Percentiles rank a stretch among this genome's conserved stretches.
phyloP scores from a whole-genome alignment of 2,113 vertebrate genomes.

The Phalacrocorax pelagicus region DNA sequence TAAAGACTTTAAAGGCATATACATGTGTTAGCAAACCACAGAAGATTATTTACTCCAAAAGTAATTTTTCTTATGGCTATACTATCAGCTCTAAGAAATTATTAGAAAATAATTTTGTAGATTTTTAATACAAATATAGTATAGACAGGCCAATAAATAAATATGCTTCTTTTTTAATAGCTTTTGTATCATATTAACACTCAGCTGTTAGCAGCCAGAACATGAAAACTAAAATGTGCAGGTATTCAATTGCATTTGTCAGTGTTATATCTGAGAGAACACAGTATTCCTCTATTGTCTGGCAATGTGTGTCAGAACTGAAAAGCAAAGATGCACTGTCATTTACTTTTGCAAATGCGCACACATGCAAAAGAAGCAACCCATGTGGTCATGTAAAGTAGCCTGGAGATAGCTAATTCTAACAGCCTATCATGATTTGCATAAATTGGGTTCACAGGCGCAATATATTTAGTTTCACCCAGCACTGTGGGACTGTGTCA shows the following conservation, averaged over 20 bases:
- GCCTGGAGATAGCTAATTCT: not conserved
- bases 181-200: not conserved
- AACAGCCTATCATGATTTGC: not conserved
- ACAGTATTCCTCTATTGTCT: not conserved
- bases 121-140: not conserved
- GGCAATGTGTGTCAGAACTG: not conserved
- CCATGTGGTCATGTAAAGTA: not conserved
- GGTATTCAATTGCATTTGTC: not conserved
- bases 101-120: not conserved
- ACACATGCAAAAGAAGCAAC: not conserved
- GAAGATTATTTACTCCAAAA: not conserved
- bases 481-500: not conserved
- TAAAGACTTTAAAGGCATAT: not conserved
- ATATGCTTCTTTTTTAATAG: not conserved
- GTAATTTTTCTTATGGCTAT: not conserved
- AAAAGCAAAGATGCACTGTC: not conserved
- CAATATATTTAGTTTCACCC: not conserved
- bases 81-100: not conserved
- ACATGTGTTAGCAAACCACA: not conserved
- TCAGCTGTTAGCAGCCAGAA: not conserved
- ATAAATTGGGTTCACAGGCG: not conserved
- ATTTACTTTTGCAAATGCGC: not conserved
- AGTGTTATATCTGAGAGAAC: not conserved
- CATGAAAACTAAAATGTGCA: not conserved
- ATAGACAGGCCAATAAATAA: not conserved